These are phyloP conservation scores for Lineus longissimus DNA, from an alignment of 1,140 invertebrate genomes.

Conservation along the genomic window DNA sequence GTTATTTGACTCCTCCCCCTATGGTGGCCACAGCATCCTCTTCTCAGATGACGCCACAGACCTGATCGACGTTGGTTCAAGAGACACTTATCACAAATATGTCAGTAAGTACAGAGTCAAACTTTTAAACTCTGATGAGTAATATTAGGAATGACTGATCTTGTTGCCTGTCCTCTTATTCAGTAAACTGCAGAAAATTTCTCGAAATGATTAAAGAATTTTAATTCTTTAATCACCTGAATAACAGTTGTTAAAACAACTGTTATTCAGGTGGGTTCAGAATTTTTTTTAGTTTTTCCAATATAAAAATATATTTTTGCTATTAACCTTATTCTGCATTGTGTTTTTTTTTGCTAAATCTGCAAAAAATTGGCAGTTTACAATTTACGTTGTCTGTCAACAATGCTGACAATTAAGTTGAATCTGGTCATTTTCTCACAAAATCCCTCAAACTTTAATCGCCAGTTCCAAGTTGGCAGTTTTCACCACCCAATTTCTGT, in stretches of 20 bases:
- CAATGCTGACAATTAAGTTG: no score
- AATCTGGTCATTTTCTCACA: no score
- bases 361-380: no score
- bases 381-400: no score
- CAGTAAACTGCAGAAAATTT: no score
- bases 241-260: background rate
- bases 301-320: no score
- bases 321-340: no score
- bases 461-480: background rate
- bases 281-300: background rate
- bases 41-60: slow-evolving; percentile 46
- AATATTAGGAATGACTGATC: no score
- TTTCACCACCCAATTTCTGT: background rate
- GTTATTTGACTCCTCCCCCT: slow-evolving; percentile 30
- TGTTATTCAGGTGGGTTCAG: background rate
- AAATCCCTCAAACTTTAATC: no score
- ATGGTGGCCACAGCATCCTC: slow-evolving; percentile 36
- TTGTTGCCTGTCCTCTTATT: no score
- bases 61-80: slow-evolving; percentile 39
- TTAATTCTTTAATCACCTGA: background rate
- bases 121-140: no score
- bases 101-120: slow-evolving; percentile 48
- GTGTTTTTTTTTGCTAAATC: no score
- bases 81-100: slow-evolving; percentile 46
- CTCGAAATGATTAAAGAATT: background rate